Evolutionary conservation across 2,797 vertebrate species (phyloP).

Genomic region (Chelonia mydas): DNA sequence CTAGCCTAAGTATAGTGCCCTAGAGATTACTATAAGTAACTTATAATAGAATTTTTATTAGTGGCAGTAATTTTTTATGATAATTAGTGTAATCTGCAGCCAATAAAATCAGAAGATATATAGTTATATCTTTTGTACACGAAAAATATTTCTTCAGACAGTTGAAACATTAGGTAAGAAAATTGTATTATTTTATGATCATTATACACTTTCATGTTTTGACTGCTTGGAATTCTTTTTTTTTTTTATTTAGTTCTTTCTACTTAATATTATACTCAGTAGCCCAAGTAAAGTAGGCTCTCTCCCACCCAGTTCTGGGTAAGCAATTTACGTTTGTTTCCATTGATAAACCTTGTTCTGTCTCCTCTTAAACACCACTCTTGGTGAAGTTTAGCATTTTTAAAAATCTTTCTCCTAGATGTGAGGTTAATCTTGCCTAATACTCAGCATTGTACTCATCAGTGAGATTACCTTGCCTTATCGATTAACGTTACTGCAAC

Average conservation of each 20-base stretch:
- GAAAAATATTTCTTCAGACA: conserved; percentile 78
- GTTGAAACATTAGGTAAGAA: conserved; percentile 71
- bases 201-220: conserved; percentile 48
- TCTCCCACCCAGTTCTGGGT: neutral
- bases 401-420: neutral
- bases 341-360: neutral
- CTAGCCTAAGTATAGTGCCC: conserved; percentile 80
- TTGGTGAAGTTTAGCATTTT: neutral
- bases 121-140: conserved; percentile 80
- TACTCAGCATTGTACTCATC: neutral
- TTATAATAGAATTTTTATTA: conserved; percentile 89
- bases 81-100: conserved; percentile 86
- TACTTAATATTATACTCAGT: conserved; percentile 47
- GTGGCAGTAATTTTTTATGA: conserved; percentile 86
- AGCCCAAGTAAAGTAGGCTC: neutral
- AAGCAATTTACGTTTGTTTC: conserved; percentile 12
- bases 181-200: conserved; percentile 68
- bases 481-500: neutral
- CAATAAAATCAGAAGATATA: conserved; percentile 85
- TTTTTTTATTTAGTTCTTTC: conserved; percentile 65
- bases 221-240: conserved; percentile 49
- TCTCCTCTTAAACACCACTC: neutral
- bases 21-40: conserved; percentile 86
- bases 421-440: neutral
- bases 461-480: neutral